A percentile compares a stretch with the other conserved stretches of the same genome.
Conservation (phyloP, 2,888 invertebrate species). For the Coronaproctus castanopsis region DNA sequence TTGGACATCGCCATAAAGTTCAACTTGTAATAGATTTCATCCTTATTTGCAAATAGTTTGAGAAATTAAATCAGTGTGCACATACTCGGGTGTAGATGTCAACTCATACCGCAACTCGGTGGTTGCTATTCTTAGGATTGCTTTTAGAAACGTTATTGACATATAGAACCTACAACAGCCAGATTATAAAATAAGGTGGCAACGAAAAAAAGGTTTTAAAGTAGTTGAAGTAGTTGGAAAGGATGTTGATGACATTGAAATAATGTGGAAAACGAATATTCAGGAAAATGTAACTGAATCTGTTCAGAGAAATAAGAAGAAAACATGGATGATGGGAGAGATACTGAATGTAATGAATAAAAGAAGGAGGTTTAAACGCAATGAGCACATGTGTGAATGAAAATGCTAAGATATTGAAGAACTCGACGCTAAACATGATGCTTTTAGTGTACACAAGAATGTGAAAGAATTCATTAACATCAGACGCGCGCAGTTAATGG, state of each 20-base stretch:
- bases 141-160: background rate
- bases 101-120: background rate
- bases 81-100: background rate
- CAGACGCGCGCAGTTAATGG: no score
- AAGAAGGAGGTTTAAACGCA: background rate
- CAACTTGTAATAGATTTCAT: background rate
- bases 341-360: background rate
- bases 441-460: no score
- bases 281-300: background rate
- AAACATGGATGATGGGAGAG: background rate
- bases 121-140: background rate
- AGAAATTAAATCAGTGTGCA: background rate
- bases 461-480: no score
- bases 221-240: background rate
- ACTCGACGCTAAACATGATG: no score
- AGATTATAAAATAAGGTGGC: background rate
- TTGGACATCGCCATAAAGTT: background rate
- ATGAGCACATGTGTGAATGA: no score
- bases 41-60: background rate
- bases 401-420: no score
- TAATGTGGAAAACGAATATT: background rate
- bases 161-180: background rate
- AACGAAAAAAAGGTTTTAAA: background rate
- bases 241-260: background rate
- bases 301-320: background rate